These are phyloP conservation scores for Haliclona indistincta DNA, from an alignment of 37 sponge, comb jelly and placozoan genomes.

Conservation along the genomic window DNA sequence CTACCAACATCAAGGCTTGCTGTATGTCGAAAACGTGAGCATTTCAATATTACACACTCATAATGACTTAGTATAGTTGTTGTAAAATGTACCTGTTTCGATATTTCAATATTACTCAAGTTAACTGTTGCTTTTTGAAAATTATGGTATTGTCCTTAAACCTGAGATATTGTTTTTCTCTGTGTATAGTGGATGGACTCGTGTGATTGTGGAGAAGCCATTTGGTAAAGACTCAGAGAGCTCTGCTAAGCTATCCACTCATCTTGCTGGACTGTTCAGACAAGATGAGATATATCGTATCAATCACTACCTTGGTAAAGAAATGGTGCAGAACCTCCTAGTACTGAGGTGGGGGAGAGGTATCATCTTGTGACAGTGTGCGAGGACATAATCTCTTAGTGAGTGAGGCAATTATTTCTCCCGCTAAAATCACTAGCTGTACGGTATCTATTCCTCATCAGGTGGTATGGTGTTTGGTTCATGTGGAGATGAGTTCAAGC, in stretches of 20 bases:
- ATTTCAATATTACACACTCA: background rate
- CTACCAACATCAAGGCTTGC: conserved; percentile 67
- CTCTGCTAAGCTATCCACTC: conserved; percentile 84
- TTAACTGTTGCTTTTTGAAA: too few relatives aligned
- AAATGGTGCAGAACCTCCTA: conserved; percentile 99
- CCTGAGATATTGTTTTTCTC: conserved; percentile 10
- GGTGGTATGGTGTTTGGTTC: conserved; percentile 80
- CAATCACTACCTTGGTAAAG: conserved; percentile 99
- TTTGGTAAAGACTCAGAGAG: conserved; percentile 96
- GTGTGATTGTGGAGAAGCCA: conserved; percentile 98
- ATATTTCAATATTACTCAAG: too few relatives aligned
- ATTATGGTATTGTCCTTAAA: too few relatives aligned
- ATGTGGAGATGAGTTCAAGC: conserved; percentile 85
- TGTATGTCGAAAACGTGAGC: conserved; percentile 79
- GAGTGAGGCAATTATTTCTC: too few relatives aligned
- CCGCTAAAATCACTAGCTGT: too few relatives aligned
- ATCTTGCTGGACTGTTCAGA: conserved; percentile 84
- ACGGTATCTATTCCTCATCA: too few relatives aligned
- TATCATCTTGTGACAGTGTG: too few relatives aligned
- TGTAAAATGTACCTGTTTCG: too few relatives aligned
- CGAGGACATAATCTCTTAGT: too few relatives aligned
- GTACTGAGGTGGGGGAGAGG: conserved; percentile 92
- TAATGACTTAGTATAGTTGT: too few relatives aligned
- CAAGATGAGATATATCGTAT: conserved; percentile 98
- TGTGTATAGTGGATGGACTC: conserved; percentile 78